Percentiles rank a stretch among this genome's conserved stretches.
These are phyloP conservation scores for Hemistola chrysoprasaria DNA, from an alignment of 2,888 invertebrate species.

Conservation along the genomic window DNA sequence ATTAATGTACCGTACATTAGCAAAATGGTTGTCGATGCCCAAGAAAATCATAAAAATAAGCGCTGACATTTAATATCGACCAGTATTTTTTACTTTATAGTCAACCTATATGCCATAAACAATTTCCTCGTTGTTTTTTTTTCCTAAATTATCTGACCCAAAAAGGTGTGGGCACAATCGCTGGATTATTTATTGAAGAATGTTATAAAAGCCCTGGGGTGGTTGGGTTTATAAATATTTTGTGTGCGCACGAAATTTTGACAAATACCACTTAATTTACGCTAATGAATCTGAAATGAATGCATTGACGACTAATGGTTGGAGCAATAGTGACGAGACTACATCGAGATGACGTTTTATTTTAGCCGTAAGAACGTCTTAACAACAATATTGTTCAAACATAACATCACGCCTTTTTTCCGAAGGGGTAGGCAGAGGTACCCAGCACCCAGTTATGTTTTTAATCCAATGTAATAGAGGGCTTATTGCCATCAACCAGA, in stretches of 20 bases:
- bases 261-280: conserved; percentile 81
- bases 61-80: conserved; percentile 63
- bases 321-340: conserved; percentile 47
- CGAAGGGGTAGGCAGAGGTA: too few relatives aligned
- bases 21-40: conserved; percentile 62
- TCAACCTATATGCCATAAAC: conserved; percentile 49
- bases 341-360: conserved; percentile 30
- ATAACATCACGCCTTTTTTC: too few relatives aligned
- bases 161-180: conserved; percentile 53
- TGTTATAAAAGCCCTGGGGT: conserved; percentile 49
- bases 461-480: too few relatives aligned
- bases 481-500: too few relatives aligned
- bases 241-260: conserved; percentile 67
- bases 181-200: conserved; percentile 56
- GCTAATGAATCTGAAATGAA: conserved; percentile 76
- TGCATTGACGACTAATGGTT: conserved; percentile 63
- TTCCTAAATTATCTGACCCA: conserved; percentile 38
- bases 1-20: conserved; percentile 72
- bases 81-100: conserved; percentile 50
- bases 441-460: neutral
- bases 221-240: conserved; percentile 73
- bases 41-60: conserved; percentile 60
- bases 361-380: conserved; percentile 6
- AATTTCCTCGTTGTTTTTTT: conserved; percentile 45
- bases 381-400: conserved; percentile 1